Conservation (phyloP, 2,113 vertebrate genomes). For the Haliaeetus leucogaster region DNA sequence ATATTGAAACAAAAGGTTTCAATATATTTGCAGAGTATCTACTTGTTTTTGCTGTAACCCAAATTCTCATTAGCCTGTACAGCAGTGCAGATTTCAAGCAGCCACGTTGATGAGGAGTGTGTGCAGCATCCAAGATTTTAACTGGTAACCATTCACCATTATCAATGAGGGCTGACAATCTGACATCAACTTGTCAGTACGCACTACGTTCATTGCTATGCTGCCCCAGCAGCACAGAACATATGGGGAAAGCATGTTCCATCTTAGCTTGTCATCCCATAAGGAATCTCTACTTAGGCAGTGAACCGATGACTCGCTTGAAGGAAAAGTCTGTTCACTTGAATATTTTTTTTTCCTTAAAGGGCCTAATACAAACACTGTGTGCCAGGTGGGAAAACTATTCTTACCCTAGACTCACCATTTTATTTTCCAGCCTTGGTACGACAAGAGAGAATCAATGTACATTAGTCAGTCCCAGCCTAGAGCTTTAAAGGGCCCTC, state of each 20-base stretch:
- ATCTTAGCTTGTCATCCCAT: background rate
- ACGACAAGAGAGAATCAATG: background rate
- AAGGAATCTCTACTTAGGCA: background rate
- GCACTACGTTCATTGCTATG: fast-evolving
- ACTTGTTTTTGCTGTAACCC: background rate
- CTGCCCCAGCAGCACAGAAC: background rate
- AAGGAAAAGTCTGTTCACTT: background rate
- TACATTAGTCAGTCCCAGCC: background rate
- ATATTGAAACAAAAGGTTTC: background rate
- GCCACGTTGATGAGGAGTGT: background rate
- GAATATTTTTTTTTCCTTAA: background rate
- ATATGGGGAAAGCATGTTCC: background rate
- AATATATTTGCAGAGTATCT: background rate
- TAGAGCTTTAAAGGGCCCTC: background rate
- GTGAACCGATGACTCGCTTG: fast-evolving
- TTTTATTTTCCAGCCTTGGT: background rate
- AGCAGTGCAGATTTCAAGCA: background rate
- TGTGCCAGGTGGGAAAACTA: background rate
- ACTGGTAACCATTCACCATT: background rate
- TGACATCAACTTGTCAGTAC: background rate
- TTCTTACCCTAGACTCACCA: too few relatives aligned
- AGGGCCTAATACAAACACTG: background rate
- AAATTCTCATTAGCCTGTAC: background rate
- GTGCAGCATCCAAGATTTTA: background rate
- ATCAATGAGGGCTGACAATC: background rate